Base-by-base conservation (phyloP, 2,113 vertebrate genomes). In the Pseudorasbora parva region DNA sequence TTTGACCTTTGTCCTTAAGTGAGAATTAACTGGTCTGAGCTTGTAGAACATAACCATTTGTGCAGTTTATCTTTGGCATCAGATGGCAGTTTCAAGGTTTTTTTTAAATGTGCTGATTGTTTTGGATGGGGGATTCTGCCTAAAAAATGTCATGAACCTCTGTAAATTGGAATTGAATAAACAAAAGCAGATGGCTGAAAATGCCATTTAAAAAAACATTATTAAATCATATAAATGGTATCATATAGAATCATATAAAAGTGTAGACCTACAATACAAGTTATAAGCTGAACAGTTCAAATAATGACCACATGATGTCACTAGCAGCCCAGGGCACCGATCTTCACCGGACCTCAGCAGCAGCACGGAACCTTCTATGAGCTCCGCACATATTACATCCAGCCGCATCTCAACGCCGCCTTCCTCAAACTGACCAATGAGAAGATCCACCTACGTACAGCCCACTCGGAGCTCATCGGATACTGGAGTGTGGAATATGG, bases 401-500 rank as follows among this genome's bases (percentile, higher is more conserved):
- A 94, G 5, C 96, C 97, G 0, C 93, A 95, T 0, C 95, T 94
- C 86, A 94, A 94, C 83, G 91, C 93, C 1, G 94, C 96, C 60
- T 98, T 97, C 90, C 88, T 96, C 84, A 94, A 95, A 80, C 82
- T 96, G 85, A 84, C 94, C 84, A 92, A 85, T 80, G 95, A 97
- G 89, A 90, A 95, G 86, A 64, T 97, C 51, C 93, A 96, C 82
- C 90, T 97, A 62, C 94, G 97, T 37, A 95, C 94, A 0, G 94
- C 95, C 64, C 95, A 96, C 86, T 99, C 98, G 0, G 91, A 97
- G 89, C 89, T 99, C 88, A 49, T 96, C 85, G 97, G 98, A 41
- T 96, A 93, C 82, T 99, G 97, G 97, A 95, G 87, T 8, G 88
- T 93, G 0, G 97, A 99, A 90, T 95, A 97, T 25, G 96, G 96